A percentile compares a stretch with the other conserved stretches of the same genome.
These are phyloP conservation scores for Lagria hirta DNA, from an alignment of 2,888 invertebrate genomes.

Conservation along the genomic window DNA sequence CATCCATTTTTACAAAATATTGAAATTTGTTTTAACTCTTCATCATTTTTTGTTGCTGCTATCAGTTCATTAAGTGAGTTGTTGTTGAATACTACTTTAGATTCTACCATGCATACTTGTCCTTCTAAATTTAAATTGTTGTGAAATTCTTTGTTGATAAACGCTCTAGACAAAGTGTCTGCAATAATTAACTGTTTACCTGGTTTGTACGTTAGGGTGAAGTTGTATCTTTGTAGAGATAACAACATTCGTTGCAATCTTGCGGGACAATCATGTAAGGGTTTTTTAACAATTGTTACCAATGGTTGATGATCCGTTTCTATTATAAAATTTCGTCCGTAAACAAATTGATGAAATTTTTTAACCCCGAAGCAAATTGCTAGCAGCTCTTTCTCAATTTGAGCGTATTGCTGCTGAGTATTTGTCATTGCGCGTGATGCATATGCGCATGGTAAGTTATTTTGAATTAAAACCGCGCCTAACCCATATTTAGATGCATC, in stretches of 20 bases:
- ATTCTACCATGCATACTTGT: constrained; percentile 22
- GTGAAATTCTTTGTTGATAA: constrained; percentile 13
- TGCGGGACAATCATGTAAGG: constrained; percentile 16
- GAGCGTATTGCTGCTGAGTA: constrained; percentile 17
- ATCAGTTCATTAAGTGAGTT: constrained; percentile 21
- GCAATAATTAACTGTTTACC: constrained; percentile 26
- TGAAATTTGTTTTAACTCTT: constrained; percentile 29
- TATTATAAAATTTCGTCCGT: constrained; percentile 24
- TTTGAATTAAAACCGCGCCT: constrained; percentile 36
- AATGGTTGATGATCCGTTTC: constrained; percentile 31
- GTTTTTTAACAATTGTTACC: constrained; percentile 22
- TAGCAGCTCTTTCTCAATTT: constrained; percentile 26
- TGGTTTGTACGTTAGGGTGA: constrained; percentile 21
- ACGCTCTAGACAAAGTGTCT: constrained; percentile 26
- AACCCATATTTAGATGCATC: constrained; percentile 31
- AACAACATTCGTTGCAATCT: constrained; percentile 23
- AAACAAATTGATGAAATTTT: constrained; percentile 22
- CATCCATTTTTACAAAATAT: constrained; percentile 28
- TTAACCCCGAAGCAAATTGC: constrained; percentile 17
- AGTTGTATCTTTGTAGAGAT: constrained; percentile 20
- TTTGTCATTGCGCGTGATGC: constrained; percentile 19
- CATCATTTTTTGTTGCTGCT: constrained; percentile 24
- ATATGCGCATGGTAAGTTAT: constrained; percentile 32
- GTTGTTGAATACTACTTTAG: constrained; percentile 19
- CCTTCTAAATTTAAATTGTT: constrained; percentile 19